Percentiles rank a stretch among this genome's conserved stretches.
Evolutionary conservation across 2,888 invertebrate species (phyloP).

Genomic region (Sipunculus nudus): DNA sequence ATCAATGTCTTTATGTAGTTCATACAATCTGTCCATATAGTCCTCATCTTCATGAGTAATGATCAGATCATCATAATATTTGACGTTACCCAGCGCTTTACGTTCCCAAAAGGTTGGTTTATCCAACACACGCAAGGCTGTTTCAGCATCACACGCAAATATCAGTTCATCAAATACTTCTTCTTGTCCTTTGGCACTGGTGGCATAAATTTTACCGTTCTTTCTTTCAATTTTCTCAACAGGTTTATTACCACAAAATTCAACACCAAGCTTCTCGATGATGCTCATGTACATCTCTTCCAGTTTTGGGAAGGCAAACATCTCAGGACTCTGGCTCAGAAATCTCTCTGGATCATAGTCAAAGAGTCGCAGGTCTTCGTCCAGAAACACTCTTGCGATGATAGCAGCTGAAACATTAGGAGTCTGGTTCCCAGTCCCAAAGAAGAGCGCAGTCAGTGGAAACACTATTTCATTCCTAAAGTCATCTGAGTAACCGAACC

Average conservation of each 20-base stretch:
- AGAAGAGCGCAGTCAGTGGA: constrained; percentile 53
- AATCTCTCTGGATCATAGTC: constrained; percentile 49
- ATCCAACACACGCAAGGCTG: constrained; percentile 43
- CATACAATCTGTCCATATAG: constrained; percentile 52
- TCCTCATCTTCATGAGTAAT: constrained; percentile 52
- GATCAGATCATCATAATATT: constrained; percentile 51
- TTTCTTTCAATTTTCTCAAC: constrained; percentile 37
- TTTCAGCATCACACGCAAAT: constrained; percentile 55
- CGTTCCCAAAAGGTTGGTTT: constrained; percentile 45
- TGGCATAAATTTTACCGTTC: constrained; percentile 39
- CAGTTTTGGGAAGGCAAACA: constrained; percentile 54
- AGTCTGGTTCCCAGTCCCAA: constrained; percentile 55
- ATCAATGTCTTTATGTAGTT: constrained; percentile 47
- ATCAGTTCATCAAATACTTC: constrained; percentile 50
- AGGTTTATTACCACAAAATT: constrained; percentile 38
- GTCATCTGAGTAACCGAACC: constrained; percentile 51
- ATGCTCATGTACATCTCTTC: constrained; percentile 50
- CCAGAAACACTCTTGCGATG: constrained; percentile 52
- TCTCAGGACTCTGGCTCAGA: constrained; percentile 50
- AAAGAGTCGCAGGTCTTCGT: constrained; percentile 51
- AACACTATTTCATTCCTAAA: constrained; percentile 52
- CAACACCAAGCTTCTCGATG: constrained; percentile 36
- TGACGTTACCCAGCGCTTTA: constrained; percentile 48
- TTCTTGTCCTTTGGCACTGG: constrained; percentile 35
- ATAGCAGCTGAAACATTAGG: constrained; percentile 52